Evolutionary conservation across 2,113 vertebrate genomes (phyloP).

Genomic region (Halichoerus grypus): DNA sequence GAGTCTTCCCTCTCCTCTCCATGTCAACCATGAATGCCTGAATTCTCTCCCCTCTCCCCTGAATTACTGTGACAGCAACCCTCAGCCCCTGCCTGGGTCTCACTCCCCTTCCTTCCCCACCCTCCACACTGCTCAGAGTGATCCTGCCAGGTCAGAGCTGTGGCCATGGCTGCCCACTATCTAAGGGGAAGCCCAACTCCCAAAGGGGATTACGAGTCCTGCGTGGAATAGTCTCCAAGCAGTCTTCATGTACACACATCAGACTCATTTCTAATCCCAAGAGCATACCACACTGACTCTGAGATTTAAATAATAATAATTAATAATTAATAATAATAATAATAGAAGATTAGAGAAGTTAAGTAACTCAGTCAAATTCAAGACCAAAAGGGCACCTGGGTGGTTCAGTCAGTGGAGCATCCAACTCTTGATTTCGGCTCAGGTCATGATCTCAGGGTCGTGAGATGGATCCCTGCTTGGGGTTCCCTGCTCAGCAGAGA

Average conservation of each 20-base stretch:
- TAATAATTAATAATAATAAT: too few species aligned
- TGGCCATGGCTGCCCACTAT: not conserved
- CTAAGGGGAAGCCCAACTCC: not conserved
- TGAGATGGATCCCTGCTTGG: too few species aligned
- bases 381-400: not conserved
- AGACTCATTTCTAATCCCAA: not conserved
- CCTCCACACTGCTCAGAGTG: not conserved
- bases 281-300: not conserved
- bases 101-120: not conserved
- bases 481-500: too few species aligned
- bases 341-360: not conserved
- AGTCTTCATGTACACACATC: not conserved
- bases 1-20: not conserved
- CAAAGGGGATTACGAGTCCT: not conserved
- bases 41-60: not conserved
- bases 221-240: fast-evolving
- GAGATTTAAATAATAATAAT: not conserved
- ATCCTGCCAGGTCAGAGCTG: not conserved
- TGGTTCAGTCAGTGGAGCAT: too few species aligned
- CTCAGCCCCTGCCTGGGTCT: not conserved
- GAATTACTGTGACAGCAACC: not conserved
- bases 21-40: not conserved
- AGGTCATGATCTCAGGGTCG: too few species aligned
- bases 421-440: too few species aligned
- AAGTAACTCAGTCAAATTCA: not conserved